A percentile compares a stretch with the other conserved stretches of the same genome.
These are phyloP conservation scores for Aplodontia rufa DNA, from an alignment of 2,113 vertebrate species.

Conservation along the genomic window DNA sequence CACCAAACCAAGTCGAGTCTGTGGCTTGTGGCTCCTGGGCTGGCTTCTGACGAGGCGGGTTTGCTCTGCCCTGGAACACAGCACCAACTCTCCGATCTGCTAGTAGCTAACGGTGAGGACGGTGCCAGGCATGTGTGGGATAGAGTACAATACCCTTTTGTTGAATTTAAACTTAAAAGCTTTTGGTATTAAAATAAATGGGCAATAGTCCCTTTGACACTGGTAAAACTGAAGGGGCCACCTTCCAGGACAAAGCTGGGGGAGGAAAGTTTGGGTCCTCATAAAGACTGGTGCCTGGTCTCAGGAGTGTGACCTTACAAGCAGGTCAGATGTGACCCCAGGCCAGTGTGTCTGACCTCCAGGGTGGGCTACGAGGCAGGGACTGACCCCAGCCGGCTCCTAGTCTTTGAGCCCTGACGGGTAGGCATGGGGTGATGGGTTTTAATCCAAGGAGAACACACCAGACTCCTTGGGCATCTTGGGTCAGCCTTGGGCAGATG, in stretches of 20 bases:
- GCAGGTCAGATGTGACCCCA: neutral
- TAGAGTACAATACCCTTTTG: neutral
- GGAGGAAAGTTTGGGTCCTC: neutral
- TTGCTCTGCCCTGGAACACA: fast-evolving
- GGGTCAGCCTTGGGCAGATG: neutral
- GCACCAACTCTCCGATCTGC: fast-evolving
- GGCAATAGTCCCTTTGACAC: neutral
- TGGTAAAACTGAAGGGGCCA: neutral
- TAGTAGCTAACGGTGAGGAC: fast-evolving
- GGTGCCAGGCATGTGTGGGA: fast-evolving
- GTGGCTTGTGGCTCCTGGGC: neutral
- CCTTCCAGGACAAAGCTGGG: neutral
- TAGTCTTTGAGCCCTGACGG: neutral
- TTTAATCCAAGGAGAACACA: neutral
- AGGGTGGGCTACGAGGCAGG: neutral
- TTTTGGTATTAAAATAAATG: neutral
- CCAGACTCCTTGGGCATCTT: neutral
- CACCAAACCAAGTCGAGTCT: neutral
- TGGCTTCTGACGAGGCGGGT: neutral
- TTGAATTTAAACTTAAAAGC: neutral
- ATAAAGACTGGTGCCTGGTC: too few relatives aligned
- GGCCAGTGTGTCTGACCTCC: neutral
- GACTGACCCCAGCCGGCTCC: neutral
- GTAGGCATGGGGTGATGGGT: neutral
- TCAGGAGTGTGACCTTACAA: fast-evolving